phyloP scores from a whole-genome alignment of 1,140 invertebrate genomes.

The Steinernema khuongi region DNA sequence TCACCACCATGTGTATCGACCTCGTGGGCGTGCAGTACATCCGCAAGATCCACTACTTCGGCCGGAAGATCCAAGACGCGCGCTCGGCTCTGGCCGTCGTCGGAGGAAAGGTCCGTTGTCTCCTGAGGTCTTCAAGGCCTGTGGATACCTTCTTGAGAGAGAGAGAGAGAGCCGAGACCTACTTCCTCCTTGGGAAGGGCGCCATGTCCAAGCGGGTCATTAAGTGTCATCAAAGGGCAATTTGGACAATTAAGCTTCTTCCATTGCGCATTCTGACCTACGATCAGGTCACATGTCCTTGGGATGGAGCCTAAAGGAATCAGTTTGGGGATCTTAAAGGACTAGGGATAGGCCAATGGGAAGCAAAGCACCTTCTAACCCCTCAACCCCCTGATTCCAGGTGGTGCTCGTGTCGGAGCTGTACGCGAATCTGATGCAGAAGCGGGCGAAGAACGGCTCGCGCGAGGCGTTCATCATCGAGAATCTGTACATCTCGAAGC shows the following conservation, averaged over 20 bases:
- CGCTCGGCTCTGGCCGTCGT: slow-evolving; percentile 57
- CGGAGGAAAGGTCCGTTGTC: slow-evolving; percentile 48
- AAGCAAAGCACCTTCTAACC: too few species aligned
- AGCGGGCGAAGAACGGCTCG: slow-evolving; percentile 47
- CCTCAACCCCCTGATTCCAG: slow-evolving; percentile 29
- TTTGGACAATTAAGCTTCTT: not conserved
- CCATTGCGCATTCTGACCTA: too few species aligned
- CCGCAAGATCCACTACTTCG: slow-evolving; percentile 58
- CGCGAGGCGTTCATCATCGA: slow-evolving; percentile 59
- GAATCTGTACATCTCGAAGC: slow-evolving; percentile 58
- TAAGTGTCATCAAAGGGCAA: not conserved
- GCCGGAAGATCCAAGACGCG: slow-evolving; percentile 57
- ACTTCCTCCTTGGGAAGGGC: too few species aligned
- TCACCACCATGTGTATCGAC: slow-evolving; percentile 59
- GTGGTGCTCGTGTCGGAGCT: slow-evolving; percentile 58
- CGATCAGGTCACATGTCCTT: too few species aligned
- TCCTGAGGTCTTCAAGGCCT: not conserved
- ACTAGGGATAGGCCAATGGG: too few species aligned
- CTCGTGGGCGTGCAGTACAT: slow-evolving; percentile 51
- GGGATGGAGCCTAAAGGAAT: too few species aligned
- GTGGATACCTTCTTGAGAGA: not conserved
- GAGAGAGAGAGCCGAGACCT: too few species aligned
- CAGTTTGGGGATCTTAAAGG: too few species aligned
- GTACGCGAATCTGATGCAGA: slow-evolving; percentile 58
- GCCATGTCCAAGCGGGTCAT: too few species aligned